These are phyloP conservation scores for Ips typographus DNA, from an alignment of 1,140 invertebrate genomes.

Conservation along the genomic window DNA sequence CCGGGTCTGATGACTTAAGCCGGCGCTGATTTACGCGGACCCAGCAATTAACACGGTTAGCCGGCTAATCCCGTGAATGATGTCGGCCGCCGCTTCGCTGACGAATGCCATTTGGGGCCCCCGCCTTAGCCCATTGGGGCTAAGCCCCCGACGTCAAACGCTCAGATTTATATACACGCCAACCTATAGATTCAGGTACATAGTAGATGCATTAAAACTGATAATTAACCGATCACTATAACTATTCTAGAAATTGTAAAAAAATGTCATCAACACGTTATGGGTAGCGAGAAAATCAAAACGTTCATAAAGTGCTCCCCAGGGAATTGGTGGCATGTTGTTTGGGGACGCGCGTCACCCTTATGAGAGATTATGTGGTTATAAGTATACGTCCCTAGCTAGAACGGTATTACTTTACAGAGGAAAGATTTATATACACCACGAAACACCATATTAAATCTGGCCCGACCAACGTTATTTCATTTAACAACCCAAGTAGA, in stretches of 20 bases:
- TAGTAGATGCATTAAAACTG: no score
- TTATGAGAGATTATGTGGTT: conserved; percentile 39
- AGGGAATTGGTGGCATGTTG: conserved; percentile 29
- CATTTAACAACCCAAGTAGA: conserved; percentile 37
- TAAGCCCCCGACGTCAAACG: conserved; percentile 29
- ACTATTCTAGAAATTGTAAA: no score
- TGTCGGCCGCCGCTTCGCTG: conserved; percentile 45
- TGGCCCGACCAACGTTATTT: conserved; percentile 28
- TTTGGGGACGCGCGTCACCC: conserved; percentile 34
- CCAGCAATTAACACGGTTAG: conserved; percentile 54
- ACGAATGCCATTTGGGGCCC: conserved; percentile 42
- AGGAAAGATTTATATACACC: conserved; percentile 31
- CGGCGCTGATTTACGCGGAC: conserved; percentile 52
- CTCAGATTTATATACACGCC: conserved; percentile 21
- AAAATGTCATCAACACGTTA: no score
- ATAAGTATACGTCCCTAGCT: conserved; percentile 34
- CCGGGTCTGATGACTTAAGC: conserved; percentile 52
- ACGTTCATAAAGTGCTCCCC: conserved; percentile 34
- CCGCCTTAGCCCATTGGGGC: conserved; percentile 21
- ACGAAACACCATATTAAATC: conserved; percentile 37
- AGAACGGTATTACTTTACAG: conserved; percentile 20
- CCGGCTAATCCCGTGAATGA: conserved; percentile 53
- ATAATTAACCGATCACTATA: no score
- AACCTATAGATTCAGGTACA: conserved; percentile 1
- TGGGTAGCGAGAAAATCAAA: conserved; percentile 21